Evolutionary conservation across 2,113 vertebrate genomes (phyloP), one percentile per base, ranked within the genome.

Genomic region (Reinhardtius hippoglossoides): DNA sequence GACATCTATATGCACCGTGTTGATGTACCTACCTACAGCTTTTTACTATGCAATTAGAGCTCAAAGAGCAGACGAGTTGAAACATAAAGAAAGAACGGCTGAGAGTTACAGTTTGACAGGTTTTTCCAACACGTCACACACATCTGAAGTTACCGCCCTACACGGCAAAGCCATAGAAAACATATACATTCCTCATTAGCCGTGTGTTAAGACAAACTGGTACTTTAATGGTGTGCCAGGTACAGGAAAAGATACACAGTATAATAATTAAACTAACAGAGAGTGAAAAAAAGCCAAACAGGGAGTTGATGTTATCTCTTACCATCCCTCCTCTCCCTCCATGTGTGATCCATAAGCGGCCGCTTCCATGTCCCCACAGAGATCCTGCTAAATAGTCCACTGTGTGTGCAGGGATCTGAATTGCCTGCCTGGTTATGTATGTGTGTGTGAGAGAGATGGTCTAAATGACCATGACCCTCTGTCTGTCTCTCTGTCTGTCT

Each of bases 381-480:
- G 70, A 74, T 78, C 26, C 48, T 58, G 50, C 63, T 62, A 70
- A 60, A 24, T 18, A 40, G 69, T 83, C 86, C 82, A 78, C 46
- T 50, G 46, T 50, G 68, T 56, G 59, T 64, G 56, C 23, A 35
- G 23, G 55, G 70, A 48, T 84, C 52, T 60, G 79, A 78, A 66
- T 62, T 42, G 68, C 31, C 57, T 75, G 64, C 18, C 31, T 6
- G 6, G 31, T 31, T 31, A 7, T 8, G 6, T 31, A 31, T 31
- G 31, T 31, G 66, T 81, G 75, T 75, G 74, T 71, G 20, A 84
- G 76, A 84, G 74, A 76, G 68, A 81, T 68, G 80, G 66, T 84
- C 67, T 70, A 67, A 79, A 76, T 85, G 81, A 82, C 79, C 77
- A 48, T 65, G 74, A 83, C 67, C 78, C 70, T 82, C 72, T 78